These are phyloP conservation scores for Shinisaurus crocodilurus DNA, from an alignment of 2,113 vertebrate genomes.

Conservation along the genomic window DNA sequence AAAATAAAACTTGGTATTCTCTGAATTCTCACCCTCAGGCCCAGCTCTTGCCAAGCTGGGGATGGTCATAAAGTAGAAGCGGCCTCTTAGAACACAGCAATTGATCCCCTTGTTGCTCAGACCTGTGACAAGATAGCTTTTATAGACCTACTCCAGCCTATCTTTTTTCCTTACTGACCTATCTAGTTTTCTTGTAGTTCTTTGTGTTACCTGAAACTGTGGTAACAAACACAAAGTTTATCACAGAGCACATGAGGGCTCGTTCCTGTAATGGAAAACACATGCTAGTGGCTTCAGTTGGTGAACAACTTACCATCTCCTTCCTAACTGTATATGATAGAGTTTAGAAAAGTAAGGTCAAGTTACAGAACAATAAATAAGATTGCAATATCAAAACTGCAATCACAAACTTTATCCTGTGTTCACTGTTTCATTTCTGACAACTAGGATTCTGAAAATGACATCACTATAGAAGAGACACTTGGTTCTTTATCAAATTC, in stretches of 20 bases:
- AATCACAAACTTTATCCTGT: background rate
- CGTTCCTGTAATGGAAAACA: background rate
- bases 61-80: background rate
- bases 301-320: background rate
- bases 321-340: background rate
- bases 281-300: background rate
- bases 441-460: background rate
- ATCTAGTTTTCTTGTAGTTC: background rate
- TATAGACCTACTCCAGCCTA: background rate
- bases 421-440: constrained; percentile 4
- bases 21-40: background rate
- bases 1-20: background rate
- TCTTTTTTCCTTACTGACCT: background rate
- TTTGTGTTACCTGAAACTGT: background rate
- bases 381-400: background rate
- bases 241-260: background rate
- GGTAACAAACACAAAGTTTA: background rate
- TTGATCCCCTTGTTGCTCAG: background rate
- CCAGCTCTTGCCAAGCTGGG: background rate
- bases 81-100: background rate
- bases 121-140: background rate
- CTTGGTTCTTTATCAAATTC: background rate
- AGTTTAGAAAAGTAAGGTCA: background rate
- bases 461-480: background rate
- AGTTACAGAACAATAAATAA: constrained; percentile 8